Evolutionary conservation across 1,140 invertebrate species (phyloP), one percentile per base, ranked within the genome.

Genomic region (Bathynomus jamesi): DNA sequence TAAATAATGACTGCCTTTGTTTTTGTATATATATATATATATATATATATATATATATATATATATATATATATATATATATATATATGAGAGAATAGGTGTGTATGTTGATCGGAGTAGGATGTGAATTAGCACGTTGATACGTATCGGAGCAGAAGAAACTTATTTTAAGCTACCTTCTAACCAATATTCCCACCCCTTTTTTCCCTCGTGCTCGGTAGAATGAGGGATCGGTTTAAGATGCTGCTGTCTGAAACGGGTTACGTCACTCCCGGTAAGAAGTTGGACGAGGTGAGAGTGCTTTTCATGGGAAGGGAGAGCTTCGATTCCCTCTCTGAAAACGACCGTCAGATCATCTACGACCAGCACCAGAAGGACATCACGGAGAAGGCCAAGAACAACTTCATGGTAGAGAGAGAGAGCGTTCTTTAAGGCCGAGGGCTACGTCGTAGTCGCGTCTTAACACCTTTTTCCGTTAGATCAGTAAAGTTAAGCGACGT

Each of bases 261-360:
- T 0, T 96, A 95, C 81, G 93, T 98, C 25, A 86, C 83, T 25
- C 94, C 95, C 10, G 96, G 95, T 4, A 96, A 97, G 83, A 88
- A 90, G 78, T 83, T 98, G 68, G 89, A 90, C 3, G 95, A 99
- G 84, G 92, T 97, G 30, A 86, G 93, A 75, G 93, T 98, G 7
- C 85, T 96, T 46, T 95, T 99, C 80, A 92, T 96, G 89, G 95
- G 95, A 0, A 87, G 95, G 29, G 94, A 97, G 81, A 96, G 95
- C 80, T 98, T 94, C 81, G 94, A 95, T 77, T 90, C 91, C 0
- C 84, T 99, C 27, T 89, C 91, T 0, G 93, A 96, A 79, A 87
- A 90, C 63, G 95, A 98, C 81, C 91, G 94, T 79, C 89, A 93
- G 79, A 87, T 92, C 78, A 96, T 98, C 78, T 99, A 98, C 82